Evolutionary conservation across 37 sponge, comb jelly and placozoan species (phyloP).

Genomic region (Oopsacas minuta): DNA sequence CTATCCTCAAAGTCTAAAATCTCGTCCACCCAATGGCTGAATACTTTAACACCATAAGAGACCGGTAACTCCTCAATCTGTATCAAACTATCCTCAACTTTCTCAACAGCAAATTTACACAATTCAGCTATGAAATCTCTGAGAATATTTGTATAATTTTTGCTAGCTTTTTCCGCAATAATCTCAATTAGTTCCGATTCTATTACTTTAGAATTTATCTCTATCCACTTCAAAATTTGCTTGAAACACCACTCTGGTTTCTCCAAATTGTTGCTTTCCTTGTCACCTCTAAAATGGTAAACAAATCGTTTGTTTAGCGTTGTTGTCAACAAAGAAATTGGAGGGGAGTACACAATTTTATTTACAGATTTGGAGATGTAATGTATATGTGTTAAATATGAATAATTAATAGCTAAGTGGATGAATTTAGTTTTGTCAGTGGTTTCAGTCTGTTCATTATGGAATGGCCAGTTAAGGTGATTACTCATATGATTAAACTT

Average conservation of each 20-base stretch:
- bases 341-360: background rate
- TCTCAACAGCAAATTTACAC: background rate
- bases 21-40: conserved; percentile 3
- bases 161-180: background rate
- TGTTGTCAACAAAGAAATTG: background rate
- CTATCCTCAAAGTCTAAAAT: background rate
- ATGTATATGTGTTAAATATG: conserved; percentile 10
- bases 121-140: background rate
- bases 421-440: background rate
- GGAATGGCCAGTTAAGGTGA: background rate
- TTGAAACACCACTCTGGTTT: conserved; percentile 16
- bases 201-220: background rate
- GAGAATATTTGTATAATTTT: background rate
- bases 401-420: background rate
- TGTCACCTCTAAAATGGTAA: conserved; percentile 13
- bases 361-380: background rate
- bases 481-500: background rate
- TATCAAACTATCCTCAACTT: background rate
- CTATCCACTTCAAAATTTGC: conserved; percentile 1
- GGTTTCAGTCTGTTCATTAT: background rate
- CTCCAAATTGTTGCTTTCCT: background rate
- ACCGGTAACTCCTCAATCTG: background rate
- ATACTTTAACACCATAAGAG: background rate
- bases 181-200: background rate
- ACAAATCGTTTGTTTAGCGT: background rate